Evolutionary conservation across 1,140 invertebrate species (phyloP).

Genomic region (Zaprionus camerounensis): DNA sequence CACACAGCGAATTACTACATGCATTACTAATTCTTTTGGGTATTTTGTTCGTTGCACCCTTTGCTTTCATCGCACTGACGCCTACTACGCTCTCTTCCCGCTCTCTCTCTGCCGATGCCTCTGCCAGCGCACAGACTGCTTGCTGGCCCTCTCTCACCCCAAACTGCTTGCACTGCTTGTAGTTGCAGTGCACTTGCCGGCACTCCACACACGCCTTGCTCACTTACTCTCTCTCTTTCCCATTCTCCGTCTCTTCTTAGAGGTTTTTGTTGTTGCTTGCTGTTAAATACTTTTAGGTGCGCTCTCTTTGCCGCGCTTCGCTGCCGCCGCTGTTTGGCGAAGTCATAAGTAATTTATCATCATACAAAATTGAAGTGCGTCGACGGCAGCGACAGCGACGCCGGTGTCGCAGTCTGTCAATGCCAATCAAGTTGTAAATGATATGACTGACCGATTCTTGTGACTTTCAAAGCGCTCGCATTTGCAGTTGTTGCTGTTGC

Average conservation of each 20-base stretch:
- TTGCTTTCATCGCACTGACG: slow-evolving; percentile 28
- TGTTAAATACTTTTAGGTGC: slow-evolving; percentile 66
- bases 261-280: slow-evolving; percentile 19
- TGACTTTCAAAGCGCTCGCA: slow-evolving; percentile 45
- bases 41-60: slow-evolving; percentile 62
- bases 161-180: slow-evolving; percentile 3
- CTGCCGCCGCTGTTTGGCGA: slow-evolving; percentile 40
- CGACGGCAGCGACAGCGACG: slow-evolving; percentile 41
- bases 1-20: slow-evolving; percentile 38
- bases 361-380: slow-evolving; percentile 72
- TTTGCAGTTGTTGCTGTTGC: background rate
- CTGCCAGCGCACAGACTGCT: background rate
- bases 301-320: slow-evolving; percentile 37
- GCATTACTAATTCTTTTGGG: slow-evolving; percentile 75
- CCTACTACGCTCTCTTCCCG: background rate
- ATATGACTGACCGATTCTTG: slow-evolving; percentile 66
- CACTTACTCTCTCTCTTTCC: slow-evolving; percentile 7
- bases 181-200: background rate
- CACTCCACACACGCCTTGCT: background rate
- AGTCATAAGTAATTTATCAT: slow-evolving; percentile 82
- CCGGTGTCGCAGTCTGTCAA: slow-evolving; percentile 65
- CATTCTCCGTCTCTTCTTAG: slow-evolving; percentile 12
- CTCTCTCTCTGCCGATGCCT: background rate
- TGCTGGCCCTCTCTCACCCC: background rate
- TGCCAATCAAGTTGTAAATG: slow-evolving; percentile 74